Evolutionary conservation across 2,888 invertebrate genomes (phyloP).

Genomic region (Apamea crenata): DNA sequence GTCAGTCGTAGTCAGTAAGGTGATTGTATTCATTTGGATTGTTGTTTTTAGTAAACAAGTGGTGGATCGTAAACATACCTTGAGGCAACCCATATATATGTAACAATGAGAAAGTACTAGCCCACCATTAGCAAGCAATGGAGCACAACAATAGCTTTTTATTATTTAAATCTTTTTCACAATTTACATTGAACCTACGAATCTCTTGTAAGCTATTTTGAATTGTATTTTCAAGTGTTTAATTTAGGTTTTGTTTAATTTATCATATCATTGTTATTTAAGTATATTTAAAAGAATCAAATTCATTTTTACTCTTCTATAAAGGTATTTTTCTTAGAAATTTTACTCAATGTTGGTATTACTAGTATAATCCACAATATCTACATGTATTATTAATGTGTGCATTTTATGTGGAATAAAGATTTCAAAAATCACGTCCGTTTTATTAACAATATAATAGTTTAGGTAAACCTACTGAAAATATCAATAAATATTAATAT

Average conservation of each 20-base stretch:
- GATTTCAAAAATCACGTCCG: not conserved
- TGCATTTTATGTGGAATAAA: conserved; percentile 25
- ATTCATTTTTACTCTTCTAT: conserved; percentile 60
- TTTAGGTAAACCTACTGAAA: not conserved
- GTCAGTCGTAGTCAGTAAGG: conserved; percentile 47
- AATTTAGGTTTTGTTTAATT: conserved; percentile 40
- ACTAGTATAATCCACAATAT: conserved; percentile 27
- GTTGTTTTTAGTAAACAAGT: conserved; percentile 6
- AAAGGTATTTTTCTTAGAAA: conserved; percentile 59
- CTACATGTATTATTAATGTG: conserved; percentile 33
- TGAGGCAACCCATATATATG: not conserved
- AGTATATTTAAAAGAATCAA: conserved; percentile 32
- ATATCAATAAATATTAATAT: not conserved
- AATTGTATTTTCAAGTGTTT: conserved; percentile 55
- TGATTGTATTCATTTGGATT: conserved; percentile 34
- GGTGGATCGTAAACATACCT: not conserved
- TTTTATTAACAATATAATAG: not conserved
- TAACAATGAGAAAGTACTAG: not conserved
- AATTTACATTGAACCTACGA: conserved; percentile 34
- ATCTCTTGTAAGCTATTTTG: conserved; percentile 60
- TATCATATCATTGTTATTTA: conserved; percentile 59
- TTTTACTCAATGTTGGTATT: conserved; percentile 58
- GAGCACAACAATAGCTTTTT: conserved; percentile 35
- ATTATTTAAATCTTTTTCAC: conserved; percentile 39
- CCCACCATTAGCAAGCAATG: conserved; percentile 21